Percentiles rank a stretch among this genome's conserved stretches.
phyloP scores from a whole-genome alignment of 1,140 invertebrate species.

The Papilio helenus region DNA sequence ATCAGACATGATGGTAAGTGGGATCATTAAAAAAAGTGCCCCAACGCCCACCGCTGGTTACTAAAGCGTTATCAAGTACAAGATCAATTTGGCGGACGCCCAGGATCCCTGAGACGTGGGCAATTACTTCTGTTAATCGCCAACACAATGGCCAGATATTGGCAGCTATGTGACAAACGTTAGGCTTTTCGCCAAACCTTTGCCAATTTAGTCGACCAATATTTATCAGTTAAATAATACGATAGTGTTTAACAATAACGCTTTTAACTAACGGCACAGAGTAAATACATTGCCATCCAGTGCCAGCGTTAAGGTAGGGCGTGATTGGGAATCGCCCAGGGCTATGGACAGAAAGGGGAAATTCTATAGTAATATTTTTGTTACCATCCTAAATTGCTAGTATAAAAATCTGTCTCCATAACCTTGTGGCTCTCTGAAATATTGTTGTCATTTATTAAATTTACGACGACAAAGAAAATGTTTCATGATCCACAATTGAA shows the following conservation, averaged over 20 bases:
- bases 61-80: constrained; percentile 21
- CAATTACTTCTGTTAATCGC: constrained; percentile 38
- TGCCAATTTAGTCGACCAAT: constrained; percentile 27
- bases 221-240: constrained; percentile 33
- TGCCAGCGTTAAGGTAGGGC: too few relatives aligned
- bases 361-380: background rate
- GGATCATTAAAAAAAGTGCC: background rate
- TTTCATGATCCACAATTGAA: constrained; percentile 9
- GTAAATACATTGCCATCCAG: too few relatives aligned
- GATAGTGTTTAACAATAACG: background rate
- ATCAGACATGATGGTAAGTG: background rate
- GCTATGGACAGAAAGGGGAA: too few relatives aligned
- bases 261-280: too few relatives aligned
- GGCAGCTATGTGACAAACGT: constrained; percentile 36
- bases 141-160: constrained; percentile 36
- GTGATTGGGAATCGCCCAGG: too few relatives aligned
- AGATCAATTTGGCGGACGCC: constrained; percentile 28
- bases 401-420: constrained; percentile 9
- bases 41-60: background rate
- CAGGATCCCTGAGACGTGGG: constrained; percentile 28
- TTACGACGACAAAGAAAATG: constrained; percentile 6
- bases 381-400: background rate
- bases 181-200: constrained; percentile 34
- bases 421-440: constrained; percentile 8
- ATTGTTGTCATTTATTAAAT: background rate